Evolutionary conservation across 2,888 invertebrate genomes (phyloP), one percentile per base, ranked within the genome.

Genomic region (Tetragonisca angustula): DNA sequence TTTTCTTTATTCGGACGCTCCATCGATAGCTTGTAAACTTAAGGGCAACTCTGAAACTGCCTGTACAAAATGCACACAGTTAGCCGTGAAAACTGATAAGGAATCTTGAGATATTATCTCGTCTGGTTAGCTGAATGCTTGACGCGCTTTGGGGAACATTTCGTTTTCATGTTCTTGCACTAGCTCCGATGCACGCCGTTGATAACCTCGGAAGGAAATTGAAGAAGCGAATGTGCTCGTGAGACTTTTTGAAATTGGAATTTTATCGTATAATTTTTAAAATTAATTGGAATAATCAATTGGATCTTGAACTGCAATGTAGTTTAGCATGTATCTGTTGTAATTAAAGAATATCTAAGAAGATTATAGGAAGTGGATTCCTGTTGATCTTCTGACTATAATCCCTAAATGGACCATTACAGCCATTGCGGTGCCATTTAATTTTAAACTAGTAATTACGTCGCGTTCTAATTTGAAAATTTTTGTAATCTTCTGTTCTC

Each of bases 1-100:
- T 68, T 79, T 82, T 79, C 72, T 74, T 76, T 73, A n/a, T 81
- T 82, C 78, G 21, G 4, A 21, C 69, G 78, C 76, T 86, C 84
- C 56, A 62, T 77, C 56, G 88, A 79, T 80, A 85, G 59, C n/a
- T 56, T 21, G 62, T n/a, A 24, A 56, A 27, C 32, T 11, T n/a
- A n/a, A n/a, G 4, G 3, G 43, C 43, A 43, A 49, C 9, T 15
- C 3, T 36, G 17, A 32, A 52, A 62, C 27, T 52, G n/a, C 5
- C 64, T n/a, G 24, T 15, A 15, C 69, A 50, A 70, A 62, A 4
- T 70, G 61, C 61, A 32, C 24, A 15, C 56, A 24, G 21, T 72
- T 71, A 17, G n/a, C 59, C 21, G 21, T 19, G 36, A 1, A 27
- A 36, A 36, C 3, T 13, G 76, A 61, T 69, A 50, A 36, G n/a